Conservation (phyloP, 2,888 invertebrate species). For the Pycnomerus fuliginosus region DNA sequence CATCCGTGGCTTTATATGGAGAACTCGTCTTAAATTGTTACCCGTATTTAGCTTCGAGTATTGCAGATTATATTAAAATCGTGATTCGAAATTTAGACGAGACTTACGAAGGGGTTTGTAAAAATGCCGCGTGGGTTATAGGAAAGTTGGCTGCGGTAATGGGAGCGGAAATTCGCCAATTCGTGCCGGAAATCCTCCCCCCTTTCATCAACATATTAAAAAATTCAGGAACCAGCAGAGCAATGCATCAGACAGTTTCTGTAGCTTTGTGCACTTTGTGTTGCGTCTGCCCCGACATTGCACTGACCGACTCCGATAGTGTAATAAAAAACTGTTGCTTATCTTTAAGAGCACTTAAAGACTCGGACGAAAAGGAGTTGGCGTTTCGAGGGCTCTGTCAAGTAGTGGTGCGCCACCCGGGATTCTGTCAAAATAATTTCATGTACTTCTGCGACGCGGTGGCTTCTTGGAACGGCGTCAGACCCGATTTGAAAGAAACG, state of each 20-base stretch:
- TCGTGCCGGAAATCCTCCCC: constrained; percentile 82
- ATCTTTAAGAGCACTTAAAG: constrained; percentile 94
- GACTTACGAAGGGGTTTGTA: constrained; percentile 95
- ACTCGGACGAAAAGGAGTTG: constrained; percentile 98
- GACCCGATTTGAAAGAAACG: constrained; percentile 94
- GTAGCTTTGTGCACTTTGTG: constrained; percentile 99
- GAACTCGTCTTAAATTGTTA: constrained; percentile 75
- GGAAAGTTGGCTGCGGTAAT: constrained; percentile 96
- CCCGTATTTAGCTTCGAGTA: constrained; percentile 90
- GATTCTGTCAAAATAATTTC: constrained; percentile 93
- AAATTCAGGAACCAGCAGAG: constrained; percentile 92
- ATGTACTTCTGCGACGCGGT: constrained; percentile 99
- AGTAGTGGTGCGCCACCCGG: constrained; percentile 96
- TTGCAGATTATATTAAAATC: constrained; percentile 93
- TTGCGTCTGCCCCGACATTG: constrained; percentile 96
- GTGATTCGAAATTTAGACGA: constrained; percentile 95
- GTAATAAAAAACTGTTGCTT: constrained; percentile 99
- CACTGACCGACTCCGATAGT: constrained; percentile 77
- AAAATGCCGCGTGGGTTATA: constrained; percentile 99
- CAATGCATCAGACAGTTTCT: constrained; percentile 97
- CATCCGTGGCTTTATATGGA: constrained; percentile 74
- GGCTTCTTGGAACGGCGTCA: constrained; percentile 84
- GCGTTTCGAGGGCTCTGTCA: constrained; percentile 98
- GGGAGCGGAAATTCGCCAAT: constrained; percentile 88
- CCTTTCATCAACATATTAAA: constrained; percentile 93